A percentile compares a stretch with the other conserved stretches of the same genome.
Evolutionary conservation across 2,888 invertebrate species (phyloP).

Genomic region (Pristionchus arcanus): DNA sequence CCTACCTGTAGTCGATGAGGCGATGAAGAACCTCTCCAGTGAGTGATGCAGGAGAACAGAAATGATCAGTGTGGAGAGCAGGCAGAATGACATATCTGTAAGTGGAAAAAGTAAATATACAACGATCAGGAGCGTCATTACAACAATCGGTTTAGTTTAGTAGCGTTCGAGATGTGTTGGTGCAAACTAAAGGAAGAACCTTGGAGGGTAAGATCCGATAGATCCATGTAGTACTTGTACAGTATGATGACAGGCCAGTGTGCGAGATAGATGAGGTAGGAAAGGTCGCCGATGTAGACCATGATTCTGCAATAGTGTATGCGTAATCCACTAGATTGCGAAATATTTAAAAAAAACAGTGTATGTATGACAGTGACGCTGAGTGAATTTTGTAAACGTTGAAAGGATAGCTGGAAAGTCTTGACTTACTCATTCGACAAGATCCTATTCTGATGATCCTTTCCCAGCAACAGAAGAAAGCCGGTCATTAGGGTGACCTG

Average conservation of each 20-base stretch:
- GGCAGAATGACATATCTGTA: slow-evolving; percentile 16
- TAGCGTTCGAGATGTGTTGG: no score
- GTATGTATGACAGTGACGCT: no score
- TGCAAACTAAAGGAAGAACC: neutral
- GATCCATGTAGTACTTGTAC: slow-evolving; percentile 47
- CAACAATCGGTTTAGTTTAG: neutral
- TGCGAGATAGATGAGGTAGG: slow-evolving; percentile 37
- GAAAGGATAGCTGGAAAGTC: neutral
- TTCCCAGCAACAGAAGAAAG: neutral
- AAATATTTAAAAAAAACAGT: no score
- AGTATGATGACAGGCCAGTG: slow-evolving; percentile 50
- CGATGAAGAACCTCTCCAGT: slow-evolving; percentile 41
- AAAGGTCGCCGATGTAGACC: slow-evolving; percentile 51
- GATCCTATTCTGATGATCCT: neutral
- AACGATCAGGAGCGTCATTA: neutral
- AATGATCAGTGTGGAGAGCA: slow-evolving; percentile 1
- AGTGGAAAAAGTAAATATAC: neutral
- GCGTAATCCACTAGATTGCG: no score
- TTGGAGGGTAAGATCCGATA: neutral
- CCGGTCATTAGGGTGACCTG: neutral
- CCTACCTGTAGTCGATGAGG: neutral
- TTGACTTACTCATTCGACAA: neutral
- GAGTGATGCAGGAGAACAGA: slow-evolving; percentile 39
- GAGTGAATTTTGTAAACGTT: neutral
- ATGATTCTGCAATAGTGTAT: neutral